Percentiles rank a stretch among this genome's conserved stretches.
phyloP scores from a whole-genome alignment of 2,888 invertebrate species.

The Salpingus planirostris region DNA sequence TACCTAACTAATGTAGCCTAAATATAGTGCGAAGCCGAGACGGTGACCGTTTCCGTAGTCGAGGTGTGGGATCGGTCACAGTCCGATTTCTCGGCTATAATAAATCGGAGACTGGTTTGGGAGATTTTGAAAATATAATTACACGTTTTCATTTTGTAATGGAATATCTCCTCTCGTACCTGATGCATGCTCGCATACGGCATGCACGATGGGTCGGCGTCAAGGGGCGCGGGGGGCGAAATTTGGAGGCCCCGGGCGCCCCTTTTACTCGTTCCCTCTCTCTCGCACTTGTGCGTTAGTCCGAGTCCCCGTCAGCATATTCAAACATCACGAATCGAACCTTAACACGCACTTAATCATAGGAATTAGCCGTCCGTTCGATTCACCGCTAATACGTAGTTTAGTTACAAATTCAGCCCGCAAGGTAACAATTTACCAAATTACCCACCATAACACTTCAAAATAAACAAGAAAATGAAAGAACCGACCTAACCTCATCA shows the following conservation, averaged over 20 bases:
- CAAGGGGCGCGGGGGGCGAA: not conserved
- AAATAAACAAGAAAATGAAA: constrained; percentile 45
- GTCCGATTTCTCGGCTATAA: constrained; percentile 42
- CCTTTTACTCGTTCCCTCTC: too few species aligned
- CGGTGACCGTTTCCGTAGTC: constrained; percentile 18
- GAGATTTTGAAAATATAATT: constrained; percentile 43
- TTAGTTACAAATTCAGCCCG: constrained; percentile 55
- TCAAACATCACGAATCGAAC: constrained; percentile 47
- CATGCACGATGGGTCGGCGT: not conserved
- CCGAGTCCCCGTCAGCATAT: constrained; percentile 39
- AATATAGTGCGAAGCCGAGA: constrained; percentile 33
- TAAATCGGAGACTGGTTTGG: constrained; percentile 45
- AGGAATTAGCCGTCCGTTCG: constrained; percentile 50
- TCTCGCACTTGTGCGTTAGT: constrained; percentile 1
- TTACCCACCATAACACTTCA: constrained; percentile 44
- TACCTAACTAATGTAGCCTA: constrained; percentile 42
- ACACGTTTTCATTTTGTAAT: constrained; percentile 40
- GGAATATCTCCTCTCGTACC: too few species aligned
- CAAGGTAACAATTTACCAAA: constrained; percentile 51
- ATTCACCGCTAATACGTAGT: constrained; percentile 56
- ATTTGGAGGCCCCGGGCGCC: constrained; percentile 1
- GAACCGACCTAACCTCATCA: too few species aligned
- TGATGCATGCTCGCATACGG: too few species aligned
- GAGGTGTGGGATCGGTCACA: constrained; percentile 17
- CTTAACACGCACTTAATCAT: constrained; percentile 44